phyloP scores from a whole-genome alignment of 2,888 invertebrate species.

The Mythimna vitellina region DNA sequence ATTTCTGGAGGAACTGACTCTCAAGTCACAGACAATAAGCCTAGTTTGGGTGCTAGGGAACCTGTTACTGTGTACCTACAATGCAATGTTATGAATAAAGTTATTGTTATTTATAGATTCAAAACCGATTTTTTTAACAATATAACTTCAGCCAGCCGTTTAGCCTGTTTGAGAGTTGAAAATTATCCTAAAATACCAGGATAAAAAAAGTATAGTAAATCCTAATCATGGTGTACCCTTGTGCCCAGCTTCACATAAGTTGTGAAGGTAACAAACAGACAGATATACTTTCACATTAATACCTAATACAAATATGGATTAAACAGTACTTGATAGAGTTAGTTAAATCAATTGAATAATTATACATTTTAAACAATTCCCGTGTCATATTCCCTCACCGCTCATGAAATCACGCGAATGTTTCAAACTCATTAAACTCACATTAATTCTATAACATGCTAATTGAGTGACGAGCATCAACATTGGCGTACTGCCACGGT shows the following conservation, averaged over 20 bases:
- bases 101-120: no score
- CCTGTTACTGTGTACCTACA: no score
- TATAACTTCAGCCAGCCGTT: neutral
- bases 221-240: neutral
- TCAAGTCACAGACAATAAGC: no score
- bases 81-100: no score
- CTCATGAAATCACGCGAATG: neutral
- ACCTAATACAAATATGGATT: neutral
- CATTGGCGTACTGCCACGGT: neutral
- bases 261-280: neutral
- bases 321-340: neutral
- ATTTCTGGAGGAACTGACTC: no score
- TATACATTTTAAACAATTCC: neutral
- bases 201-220: neutral
- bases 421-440: neutral
- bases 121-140: neutral
- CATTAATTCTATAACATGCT: slow-evolving; percentile 9
- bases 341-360: slow-evolving; percentile 3
- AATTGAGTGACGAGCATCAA: slow-evolving; percentile 18
- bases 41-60: no score
- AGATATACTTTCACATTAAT: neutral
- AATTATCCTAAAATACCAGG: neutral
- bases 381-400: neutral
- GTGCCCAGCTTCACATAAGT: no score
- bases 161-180: neutral